Evolutionary conservation across 2,888 invertebrate genomes (phyloP).

Genomic region (Drosophila acutilabella): DNA sequence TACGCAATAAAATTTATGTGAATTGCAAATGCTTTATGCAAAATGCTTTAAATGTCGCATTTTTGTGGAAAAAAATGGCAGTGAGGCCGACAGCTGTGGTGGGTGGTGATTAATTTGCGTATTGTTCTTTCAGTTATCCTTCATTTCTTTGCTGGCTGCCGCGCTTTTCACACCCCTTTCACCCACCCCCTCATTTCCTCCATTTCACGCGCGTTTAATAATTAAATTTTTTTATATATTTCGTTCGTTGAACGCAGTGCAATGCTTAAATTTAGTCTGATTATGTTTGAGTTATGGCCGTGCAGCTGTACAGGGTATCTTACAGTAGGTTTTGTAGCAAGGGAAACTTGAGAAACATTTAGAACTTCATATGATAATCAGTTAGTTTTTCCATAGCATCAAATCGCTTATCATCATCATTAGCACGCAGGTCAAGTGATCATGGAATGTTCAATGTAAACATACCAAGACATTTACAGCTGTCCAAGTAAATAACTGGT

Average conservation of each 20-base stretch:
- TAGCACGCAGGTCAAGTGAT: slow-evolving; percentile 20
- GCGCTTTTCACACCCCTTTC: slow-evolving; percentile 3
- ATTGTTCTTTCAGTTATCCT: slow-evolving; percentile 65
- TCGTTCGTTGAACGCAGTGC: slow-evolving; percentile 45
- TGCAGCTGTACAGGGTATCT: slow-evolving; percentile 2
- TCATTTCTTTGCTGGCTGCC: slow-evolving; percentile 2
- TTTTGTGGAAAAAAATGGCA: slow-evolving; percentile 65
- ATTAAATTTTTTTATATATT: slow-evolving; percentile 28
- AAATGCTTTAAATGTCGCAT: slow-evolving; percentile 74
- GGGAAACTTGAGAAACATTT: neutral
- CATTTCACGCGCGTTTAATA: neutral
- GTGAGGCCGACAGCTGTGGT: slow-evolving; percentile 54
- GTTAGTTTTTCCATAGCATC: slow-evolving; percentile 9
- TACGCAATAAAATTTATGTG: slow-evolving; percentile 75
- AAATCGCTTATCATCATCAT: slow-evolving; percentile 29
- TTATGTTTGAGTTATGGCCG: slow-evolving; percentile 40
- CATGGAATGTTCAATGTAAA: slow-evolving; percentile 60
- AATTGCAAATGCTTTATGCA: slow-evolving; percentile 60
- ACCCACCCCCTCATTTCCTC: slow-evolving; percentile 1
- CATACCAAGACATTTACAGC: slow-evolving; percentile 54
- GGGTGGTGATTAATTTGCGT: slow-evolving; percentile 75
- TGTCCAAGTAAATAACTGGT: slow-evolving; percentile 63
- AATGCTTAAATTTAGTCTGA: slow-evolving; percentile 20
- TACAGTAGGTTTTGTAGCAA: too few relatives aligned
- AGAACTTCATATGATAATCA: neutral